Conservation (phyloP, 2,888 invertebrate species). For the Magallana nippona region DNA sequence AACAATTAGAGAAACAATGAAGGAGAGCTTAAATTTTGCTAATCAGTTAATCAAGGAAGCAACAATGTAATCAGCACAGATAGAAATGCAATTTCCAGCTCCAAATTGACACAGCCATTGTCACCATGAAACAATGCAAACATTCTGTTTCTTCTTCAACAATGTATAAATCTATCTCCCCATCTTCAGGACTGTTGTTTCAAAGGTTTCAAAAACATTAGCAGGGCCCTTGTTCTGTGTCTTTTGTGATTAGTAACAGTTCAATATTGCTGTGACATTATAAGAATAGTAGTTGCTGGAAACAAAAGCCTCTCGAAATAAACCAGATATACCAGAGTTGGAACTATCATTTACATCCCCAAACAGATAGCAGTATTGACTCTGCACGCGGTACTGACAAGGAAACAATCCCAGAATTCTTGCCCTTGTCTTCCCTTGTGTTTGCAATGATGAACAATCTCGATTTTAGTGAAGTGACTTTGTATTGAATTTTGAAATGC, state of each 20-base stretch:
- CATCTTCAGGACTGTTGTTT: conserved; percentile 7
- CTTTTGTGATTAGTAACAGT: conserved; percentile 15
- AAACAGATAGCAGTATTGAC: not conserved
- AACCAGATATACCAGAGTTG: not conserved
- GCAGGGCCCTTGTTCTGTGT: not conserved
- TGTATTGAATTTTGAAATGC: conserved; percentile 33
- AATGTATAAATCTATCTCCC: not conserved
- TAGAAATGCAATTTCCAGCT: conserved; percentile 7
- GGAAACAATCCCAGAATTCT: not conserved
- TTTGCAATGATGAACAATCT: conserved; percentile 3
- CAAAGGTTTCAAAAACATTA: conserved; percentile 12
- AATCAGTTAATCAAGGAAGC: conserved; percentile 2
- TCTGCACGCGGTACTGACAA: not conserved
- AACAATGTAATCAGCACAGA: conserved; percentile 20
- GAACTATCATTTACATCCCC: conserved; percentile 4
- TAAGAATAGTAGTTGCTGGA: not conserved
- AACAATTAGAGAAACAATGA: conserved; percentile 1
- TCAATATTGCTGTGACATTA: conserved; percentile 1
- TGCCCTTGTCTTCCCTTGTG: conserved; percentile 5
- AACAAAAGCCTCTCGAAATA: not conserved
- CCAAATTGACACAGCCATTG: not conserved
- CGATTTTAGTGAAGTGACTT: conserved; percentile 12
- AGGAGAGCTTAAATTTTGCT: not conserved
- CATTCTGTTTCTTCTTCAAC: conserved; percentile 33
- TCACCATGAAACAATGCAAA: conserved; percentile 10